These are phyloP conservation scores for Trochalopteron elliotii DNA, from an alignment of 2,113 vertebrate genomes.

Conservation along the genomic window DNA sequence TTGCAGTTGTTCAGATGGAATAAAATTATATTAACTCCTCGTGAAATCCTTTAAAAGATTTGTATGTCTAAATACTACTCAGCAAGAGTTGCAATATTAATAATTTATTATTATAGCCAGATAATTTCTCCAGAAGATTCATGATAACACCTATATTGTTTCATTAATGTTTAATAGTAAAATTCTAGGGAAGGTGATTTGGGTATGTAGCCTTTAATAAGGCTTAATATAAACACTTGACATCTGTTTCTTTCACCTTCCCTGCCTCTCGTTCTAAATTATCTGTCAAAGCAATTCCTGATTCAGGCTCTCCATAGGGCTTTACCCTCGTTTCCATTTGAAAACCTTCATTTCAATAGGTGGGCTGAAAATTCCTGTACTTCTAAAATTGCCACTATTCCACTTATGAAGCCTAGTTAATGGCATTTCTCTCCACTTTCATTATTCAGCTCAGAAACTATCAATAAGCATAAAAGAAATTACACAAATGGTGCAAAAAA, in stretches of 20 bases:
- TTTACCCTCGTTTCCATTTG: neutral
- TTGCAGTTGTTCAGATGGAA: neutral
- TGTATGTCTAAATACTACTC: neutral
- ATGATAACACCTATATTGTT: neutral
- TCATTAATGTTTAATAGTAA: neutral
- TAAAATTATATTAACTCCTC: neutral
- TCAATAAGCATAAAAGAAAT: neutral
- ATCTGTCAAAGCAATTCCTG: neutral
- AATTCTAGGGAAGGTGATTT: neutral
- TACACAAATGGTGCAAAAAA: constrained; percentile 24
- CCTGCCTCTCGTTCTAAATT: neutral
- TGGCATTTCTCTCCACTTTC: neutral
- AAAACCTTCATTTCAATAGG: neutral
- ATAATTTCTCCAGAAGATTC: neutral
- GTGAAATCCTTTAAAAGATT: neutral
- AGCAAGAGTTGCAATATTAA: neutral
- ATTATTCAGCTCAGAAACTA: neutral
- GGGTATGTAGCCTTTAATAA: neutral
- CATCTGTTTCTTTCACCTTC: neutral
- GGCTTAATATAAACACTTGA: neutral
- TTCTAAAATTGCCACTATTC: neutral
- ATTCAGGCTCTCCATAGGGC: neutral
- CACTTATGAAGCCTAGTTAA: neutral
- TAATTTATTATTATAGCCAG: neutral
- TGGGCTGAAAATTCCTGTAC: neutral